phyloP scores from a whole-genome alignment of 2,797 vertebrate genomes.

The Calcarius lapponicus region DNA sequence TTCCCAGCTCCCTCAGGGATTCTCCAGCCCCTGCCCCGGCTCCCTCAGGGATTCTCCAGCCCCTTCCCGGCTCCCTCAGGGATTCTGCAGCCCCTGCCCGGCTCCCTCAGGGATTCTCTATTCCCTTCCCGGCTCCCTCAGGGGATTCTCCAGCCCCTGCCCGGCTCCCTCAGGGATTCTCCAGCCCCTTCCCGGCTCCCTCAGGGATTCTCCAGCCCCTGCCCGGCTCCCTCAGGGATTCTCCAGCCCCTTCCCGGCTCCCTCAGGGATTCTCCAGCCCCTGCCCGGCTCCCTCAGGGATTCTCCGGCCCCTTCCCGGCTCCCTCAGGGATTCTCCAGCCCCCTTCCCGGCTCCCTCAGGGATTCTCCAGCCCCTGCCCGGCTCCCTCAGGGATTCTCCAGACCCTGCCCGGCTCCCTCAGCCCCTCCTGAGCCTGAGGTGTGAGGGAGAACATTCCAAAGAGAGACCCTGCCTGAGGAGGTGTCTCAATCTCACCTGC shows the following conservation, averaged over 20 bases:
- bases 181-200: neutral
- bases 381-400: too few species aligned
- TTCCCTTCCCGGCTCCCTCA: neutral
- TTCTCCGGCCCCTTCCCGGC: neutral
- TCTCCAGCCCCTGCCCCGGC: neutral
- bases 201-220: neutral
- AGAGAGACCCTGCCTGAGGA: neutral
- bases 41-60: neutral
- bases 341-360: too few species aligned
- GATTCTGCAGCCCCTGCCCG: neutral
- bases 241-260: neutral
- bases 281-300: too few species aligned
- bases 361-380: too few species aligned
- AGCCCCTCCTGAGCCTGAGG: neutral
- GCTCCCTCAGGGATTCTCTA: neutral
- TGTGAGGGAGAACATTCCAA: neutral
- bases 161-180: too few species aligned
- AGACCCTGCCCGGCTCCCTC: too few species aligned
- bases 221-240: too few species aligned
- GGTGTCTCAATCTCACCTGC: rapidly evolving
- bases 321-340: neutral
- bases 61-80: neutral
- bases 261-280: neutral
- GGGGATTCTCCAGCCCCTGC: too few species aligned
- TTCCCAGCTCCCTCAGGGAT: too few species aligned